Evolutionary conservation across 2,113 vertebrate species (phyloP).

Genomic region (Peromyscus maniculatus): DNA sequence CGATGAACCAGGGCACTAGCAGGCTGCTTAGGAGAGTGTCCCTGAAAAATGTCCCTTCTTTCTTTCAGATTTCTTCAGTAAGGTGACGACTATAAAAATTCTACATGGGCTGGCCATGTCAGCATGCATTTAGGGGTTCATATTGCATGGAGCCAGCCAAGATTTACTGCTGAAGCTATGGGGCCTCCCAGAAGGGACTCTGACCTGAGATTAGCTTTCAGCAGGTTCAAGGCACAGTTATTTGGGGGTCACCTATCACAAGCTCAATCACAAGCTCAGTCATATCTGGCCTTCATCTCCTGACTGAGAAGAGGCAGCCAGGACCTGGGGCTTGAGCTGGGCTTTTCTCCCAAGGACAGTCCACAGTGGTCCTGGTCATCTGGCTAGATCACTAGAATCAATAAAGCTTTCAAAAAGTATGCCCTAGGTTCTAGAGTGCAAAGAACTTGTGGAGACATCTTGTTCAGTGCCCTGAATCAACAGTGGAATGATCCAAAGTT

Average conservation of each 20-base stretch:
- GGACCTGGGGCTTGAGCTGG: background rate
- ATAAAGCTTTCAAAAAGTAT: background rate
- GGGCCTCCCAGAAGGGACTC: background rate
- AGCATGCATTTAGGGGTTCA: rapidly evolving
- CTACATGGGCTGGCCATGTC: background rate
- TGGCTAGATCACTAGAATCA: background rate
- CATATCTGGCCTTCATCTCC: background rate
- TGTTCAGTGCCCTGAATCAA: too few relatives aligned
- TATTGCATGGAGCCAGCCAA: too few relatives aligned
- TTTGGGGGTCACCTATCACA: too few relatives aligned
- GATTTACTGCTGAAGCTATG: too few relatives aligned
- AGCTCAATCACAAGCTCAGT: too few relatives aligned
- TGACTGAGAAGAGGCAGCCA: background rate
- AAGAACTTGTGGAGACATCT: background rate
- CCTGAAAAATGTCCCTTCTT: rapidly evolving
- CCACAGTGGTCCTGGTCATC: too few relatives aligned
- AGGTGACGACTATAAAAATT: too few relatives aligned
- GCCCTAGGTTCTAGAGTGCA: background rate
- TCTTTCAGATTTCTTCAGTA: background rate
- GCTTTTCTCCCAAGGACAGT: background rate
- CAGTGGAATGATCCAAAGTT: background rate
- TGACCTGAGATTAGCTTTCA: background rate
- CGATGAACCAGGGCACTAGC: too few relatives aligned
- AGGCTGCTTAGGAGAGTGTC: too few relatives aligned
- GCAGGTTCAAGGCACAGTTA: background rate